phyloP scores from a whole-genome alignment of 2,797 vertebrate species.

The Ambastaia sidthimunki region DNA sequence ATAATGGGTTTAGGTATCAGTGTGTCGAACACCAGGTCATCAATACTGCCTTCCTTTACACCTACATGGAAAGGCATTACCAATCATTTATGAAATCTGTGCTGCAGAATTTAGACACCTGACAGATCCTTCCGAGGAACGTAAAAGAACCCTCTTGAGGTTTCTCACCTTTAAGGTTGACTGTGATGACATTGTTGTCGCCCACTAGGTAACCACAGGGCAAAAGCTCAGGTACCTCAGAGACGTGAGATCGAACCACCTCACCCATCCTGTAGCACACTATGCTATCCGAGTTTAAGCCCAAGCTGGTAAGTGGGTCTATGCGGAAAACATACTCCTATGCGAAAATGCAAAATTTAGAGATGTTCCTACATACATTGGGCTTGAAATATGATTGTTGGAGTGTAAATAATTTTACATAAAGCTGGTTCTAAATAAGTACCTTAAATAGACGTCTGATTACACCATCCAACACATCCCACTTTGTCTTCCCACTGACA shows the following conservation, averaged over 20 bases:
- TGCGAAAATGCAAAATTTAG: neutral
- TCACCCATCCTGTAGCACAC: constrained; percentile 93
- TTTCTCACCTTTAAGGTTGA: constrained; percentile 90
- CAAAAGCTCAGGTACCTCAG: constrained; percentile 94
- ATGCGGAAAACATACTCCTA: constrained; percentile 96
- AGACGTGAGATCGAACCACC: constrained; percentile 84
- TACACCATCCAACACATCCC: constrained; percentile 95
- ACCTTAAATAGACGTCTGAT: constrained; percentile 97
- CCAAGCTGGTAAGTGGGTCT: constrained; percentile 89
- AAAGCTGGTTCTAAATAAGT: constrained; percentile 39
- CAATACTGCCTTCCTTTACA: constrained; percentile 93
- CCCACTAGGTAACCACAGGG: constrained; percentile 98
- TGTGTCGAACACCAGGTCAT: constrained; percentile 96
- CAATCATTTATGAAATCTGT: neutral
- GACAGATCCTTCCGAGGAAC: too few species aligned
- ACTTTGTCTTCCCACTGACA: constrained; percentile 97
- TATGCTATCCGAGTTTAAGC: constrained; percentile 94
- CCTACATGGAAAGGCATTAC: constrained; percentile 72
- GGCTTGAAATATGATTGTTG: neutral
- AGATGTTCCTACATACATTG: neutral
- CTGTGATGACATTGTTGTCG: constrained; percentile 91
- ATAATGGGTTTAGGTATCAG: constrained; percentile 95
- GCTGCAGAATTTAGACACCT: neutral
- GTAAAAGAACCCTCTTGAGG: neutral
- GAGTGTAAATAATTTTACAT: neutral